Percentiles rank a stretch among this genome's conserved stretches.
Conservation (phyloP, 1,140 invertebrate species). For the Amphibalanus amphitrite region DNA sequence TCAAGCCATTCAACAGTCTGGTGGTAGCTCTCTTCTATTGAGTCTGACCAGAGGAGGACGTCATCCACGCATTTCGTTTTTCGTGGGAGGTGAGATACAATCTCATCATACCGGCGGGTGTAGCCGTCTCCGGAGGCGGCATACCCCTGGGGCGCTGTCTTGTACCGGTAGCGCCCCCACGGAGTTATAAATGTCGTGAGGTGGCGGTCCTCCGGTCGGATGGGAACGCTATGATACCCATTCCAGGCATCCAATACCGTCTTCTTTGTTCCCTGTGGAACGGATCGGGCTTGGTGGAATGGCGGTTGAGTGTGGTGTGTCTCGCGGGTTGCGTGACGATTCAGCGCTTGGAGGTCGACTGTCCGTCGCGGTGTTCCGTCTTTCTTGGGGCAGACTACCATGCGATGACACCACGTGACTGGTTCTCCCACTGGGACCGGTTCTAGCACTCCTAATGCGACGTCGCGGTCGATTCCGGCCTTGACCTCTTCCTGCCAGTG, state of each 20-base stretch:
- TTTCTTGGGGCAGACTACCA: constrained; percentile 5
- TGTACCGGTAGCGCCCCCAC: constrained; percentile 5
- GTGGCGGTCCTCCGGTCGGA: neutral
- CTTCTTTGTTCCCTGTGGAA: neutral
- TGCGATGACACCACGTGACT: constrained; percentile 5
- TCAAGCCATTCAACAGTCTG: neutral
- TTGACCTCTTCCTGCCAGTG: neutral
- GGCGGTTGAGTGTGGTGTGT: constrained; percentile 7
- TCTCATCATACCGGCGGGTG: constrained; percentile 6
- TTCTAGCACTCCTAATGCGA: neutral
- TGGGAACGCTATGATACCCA: neutral
- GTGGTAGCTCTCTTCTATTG: neutral
- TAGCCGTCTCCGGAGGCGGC: constrained; percentile 4
- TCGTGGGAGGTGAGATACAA: neutral
- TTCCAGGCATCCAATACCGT: constrained; percentile 4
- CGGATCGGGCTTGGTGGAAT: constrained; percentile 1
- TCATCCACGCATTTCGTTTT: neutral
- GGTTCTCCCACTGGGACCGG: neutral
- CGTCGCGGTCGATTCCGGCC: neutral
- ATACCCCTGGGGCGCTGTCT: neutral
- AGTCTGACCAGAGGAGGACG: neutral
- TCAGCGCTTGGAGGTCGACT: constrained; percentile 3
- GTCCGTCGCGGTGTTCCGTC: neutral
- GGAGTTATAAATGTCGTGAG: constrained; percentile 5
- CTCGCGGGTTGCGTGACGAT: neutral